phyloP scores from a whole-genome alignment of 2,113 vertebrate genomes.

The Geococcyx californianus region DNA sequence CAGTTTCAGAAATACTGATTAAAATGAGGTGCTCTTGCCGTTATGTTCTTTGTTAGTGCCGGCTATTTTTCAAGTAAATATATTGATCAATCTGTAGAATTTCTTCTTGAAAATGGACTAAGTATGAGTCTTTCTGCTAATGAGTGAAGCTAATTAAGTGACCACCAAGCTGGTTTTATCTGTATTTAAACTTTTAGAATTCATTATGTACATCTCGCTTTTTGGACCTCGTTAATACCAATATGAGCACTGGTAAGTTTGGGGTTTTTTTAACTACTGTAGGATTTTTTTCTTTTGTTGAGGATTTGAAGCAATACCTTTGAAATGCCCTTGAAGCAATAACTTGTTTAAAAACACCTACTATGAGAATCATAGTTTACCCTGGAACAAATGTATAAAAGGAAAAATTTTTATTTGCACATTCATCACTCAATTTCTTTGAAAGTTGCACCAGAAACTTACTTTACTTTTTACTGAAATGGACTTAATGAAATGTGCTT shows the following conservation, averaged over 20 bases:
- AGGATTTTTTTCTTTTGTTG: not conserved
- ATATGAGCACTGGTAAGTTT: not conserved
- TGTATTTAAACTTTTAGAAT: not conserved
- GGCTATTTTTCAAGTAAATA: not conserved
- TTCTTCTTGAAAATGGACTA: not conserved
- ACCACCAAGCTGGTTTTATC: not conserved
- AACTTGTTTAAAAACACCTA: not conserved
- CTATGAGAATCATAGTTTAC: not conserved
- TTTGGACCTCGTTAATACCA: not conserved
- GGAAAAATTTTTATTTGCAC: not conserved
- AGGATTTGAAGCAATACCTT: not conserved
- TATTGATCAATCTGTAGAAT: accelerated
- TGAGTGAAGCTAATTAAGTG: not conserved
- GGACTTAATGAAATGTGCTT: not conserved
- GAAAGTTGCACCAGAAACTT: not conserved
- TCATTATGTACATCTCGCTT: not conserved
- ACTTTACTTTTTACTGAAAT: not conserved
- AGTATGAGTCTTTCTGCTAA: not conserved
- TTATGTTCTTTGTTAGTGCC: not conserved
- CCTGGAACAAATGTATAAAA: not conserved
- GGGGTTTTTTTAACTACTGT: not conserved
- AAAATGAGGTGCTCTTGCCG: not conserved
- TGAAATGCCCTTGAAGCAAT: not conserved
- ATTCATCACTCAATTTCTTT: not conserved
- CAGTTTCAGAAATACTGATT: not conserved